Evolutionary conservation across 2,888 invertebrate genomes (phyloP), one percentile per base, ranked within the genome.

Genomic region (Allacma fusca): DNA sequence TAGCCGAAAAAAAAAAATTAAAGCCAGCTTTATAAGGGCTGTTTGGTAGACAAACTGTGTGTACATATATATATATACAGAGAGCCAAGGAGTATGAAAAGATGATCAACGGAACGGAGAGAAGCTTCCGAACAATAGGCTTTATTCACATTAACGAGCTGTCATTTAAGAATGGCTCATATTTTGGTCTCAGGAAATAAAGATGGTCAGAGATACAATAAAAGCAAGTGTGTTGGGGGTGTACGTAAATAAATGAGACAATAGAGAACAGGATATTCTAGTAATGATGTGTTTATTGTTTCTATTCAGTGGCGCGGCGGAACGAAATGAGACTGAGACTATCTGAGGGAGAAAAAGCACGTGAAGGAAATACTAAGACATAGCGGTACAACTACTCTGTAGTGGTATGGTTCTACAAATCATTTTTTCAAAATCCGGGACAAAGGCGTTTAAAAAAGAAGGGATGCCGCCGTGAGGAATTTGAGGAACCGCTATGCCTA

Each of bases 221-320:
- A 34, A 34, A 9, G 5, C 4, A 34, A 34, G 34, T 50, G 4
- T 50, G 50, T 50, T 16, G 16, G 50, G 5, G 16, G 2, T 50
- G n/a, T 13, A 12, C 7, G 50, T 50, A 50, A 19, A 50, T 34
- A 50, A 50, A 50, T 50, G 50, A 50, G 50, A 34, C 34, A 34
- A 34, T 34, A 4, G 34, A 4, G 34, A 7, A 34, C 5, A 34
- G 34, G 34, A 34, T 50, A 50, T 5, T 50, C n/a, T 9, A 12
- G 50, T 50, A 50, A 50, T n/a, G 50, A 50, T 50, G 50, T 50
- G 50, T 50, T 50, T 50, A 50, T 50, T 50, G 50, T 50, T 50
- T 50, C 50, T 50, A 50, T 50, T 50, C 9, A 50, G n/a, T 50
- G 5, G 34, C 34, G 50, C n/a, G 9, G 50, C n/a, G 50, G 2